A percentile compares a stretch with the other conserved stretches of the same genome.
These are phyloP conservation scores for Phoxinus dragarum DNA, from an alignment of 2,797 vertebrate genomes.

Conservation along the genomic window DNA sequence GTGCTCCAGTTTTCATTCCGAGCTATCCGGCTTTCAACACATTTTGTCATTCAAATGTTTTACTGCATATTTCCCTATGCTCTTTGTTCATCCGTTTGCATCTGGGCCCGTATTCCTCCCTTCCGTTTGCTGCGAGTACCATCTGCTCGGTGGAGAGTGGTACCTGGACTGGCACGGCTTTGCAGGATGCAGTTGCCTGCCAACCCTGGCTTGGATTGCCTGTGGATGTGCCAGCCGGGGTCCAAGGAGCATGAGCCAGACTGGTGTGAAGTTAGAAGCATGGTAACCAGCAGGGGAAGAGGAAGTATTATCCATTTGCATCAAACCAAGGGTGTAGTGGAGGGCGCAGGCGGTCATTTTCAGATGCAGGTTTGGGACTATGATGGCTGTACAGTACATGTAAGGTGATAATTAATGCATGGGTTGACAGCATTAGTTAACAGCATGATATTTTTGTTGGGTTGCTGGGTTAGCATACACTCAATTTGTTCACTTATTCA, in stretches of 20 bases:
- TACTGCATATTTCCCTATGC: conserved; percentile 21
- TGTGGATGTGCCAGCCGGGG: conserved; percentile 67
- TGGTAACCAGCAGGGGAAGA: conserved; percentile 48
- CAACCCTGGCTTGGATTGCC: conserved; percentile 65
- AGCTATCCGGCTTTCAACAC: conserved; percentile 21
- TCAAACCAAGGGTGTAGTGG: conserved; percentile 36
- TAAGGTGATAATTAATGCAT: conserved; percentile 37
- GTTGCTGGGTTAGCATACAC: neutral
- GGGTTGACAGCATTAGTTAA: conserved; percentile 4
- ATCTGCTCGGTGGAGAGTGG: conserved; percentile 72
- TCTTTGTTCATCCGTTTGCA: conserved; percentile 45
- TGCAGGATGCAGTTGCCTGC: conserved; percentile 68
- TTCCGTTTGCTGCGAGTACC: conserved; percentile 57
- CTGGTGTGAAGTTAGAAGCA: conserved; percentile 68
- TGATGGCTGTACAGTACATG: neutral
- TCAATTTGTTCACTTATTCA: neutral
- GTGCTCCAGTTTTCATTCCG: conserved; percentile 43
- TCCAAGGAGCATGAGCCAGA: conserved; percentile 67
- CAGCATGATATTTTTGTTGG: neutral
- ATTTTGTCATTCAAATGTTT: conserved; percentile 42
- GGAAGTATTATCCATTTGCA: conserved; percentile 34
- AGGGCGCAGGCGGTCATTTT: conserved; percentile 27
- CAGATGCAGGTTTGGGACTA: conserved; percentile 3
- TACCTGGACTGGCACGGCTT: conserved; percentile 69
- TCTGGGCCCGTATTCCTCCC: conserved; percentile 41